Evolutionary conservation across 2,113 vertebrate species (phyloP).

Genomic region (Phocoena phocoena): DNA sequence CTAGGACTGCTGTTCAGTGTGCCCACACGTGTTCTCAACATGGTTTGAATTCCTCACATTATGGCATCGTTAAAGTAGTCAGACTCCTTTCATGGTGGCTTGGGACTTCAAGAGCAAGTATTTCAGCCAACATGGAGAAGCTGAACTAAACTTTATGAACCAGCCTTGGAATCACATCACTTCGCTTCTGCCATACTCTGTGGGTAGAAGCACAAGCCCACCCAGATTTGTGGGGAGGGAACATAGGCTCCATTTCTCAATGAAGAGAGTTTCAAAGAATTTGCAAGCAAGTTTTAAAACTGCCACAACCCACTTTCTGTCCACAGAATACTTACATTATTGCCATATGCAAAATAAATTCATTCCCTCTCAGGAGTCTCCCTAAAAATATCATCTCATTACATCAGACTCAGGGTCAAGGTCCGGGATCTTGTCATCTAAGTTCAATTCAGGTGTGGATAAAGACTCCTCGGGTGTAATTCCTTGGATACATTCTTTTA

Average conservation of each 20-base stretch:
- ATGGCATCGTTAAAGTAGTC: neutral
- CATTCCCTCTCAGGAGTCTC: neutral
- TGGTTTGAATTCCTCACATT: neutral
- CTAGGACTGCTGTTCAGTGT: neutral
- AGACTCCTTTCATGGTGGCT: neutral
- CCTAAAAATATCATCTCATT: neutral
- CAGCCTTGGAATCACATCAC: neutral
- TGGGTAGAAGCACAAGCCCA: neutral
- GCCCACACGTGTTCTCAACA: neutral
- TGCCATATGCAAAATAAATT: neutral
- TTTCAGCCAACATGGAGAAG: neutral
- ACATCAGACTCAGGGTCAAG: neutral
- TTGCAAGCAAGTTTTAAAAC: constrained; percentile 16
- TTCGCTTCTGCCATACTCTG: neutral
- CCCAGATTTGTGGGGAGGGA: neutral
- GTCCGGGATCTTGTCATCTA: neutral
- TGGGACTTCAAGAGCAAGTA: neutral
- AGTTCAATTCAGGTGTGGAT: neutral
- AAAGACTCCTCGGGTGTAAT: neutral
- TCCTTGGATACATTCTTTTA: neutral
- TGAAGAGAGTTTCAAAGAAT: constrained; percentile 8
- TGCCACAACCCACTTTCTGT: neutral
- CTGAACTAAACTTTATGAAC: neutral
- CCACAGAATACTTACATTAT: neutral
- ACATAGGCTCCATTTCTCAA: neutral